A percentile compares a stretch with the other conserved stretches of the same genome.
These are phyloP conservation scores for Buathra laborator DNA, from an alignment of 2,888 invertebrate species.

Conservation along the genomic window DNA sequence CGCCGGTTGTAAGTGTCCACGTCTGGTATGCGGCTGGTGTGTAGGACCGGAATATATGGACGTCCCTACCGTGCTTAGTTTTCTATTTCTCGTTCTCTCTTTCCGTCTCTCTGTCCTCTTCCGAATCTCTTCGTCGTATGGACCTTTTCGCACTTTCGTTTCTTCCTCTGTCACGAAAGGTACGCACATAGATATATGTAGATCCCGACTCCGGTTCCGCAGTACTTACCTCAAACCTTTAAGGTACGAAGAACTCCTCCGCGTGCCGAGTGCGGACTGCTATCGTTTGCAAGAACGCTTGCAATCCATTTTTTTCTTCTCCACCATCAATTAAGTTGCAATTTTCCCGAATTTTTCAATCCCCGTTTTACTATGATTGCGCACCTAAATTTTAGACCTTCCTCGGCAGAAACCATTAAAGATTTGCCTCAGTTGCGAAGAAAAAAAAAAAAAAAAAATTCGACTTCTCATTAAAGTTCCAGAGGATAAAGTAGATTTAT, in stretches of 20 bases:
- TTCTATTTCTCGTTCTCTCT: slow-evolving; percentile 52
- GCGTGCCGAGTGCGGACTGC: not conserved
- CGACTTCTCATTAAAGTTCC: not conserved
- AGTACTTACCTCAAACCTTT: slow-evolving; percentile 4
- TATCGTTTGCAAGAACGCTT: not conserved
- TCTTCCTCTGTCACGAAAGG: slow-evolving; percentile 35
- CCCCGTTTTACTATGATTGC: not conserved
- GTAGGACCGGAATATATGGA: slow-evolving; percentile 78
- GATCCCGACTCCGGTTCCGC: slow-evolving; percentile 31
- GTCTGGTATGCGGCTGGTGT: slow-evolving; percentile 79
- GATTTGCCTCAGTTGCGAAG: not conserved
- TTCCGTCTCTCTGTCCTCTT: slow-evolving; percentile 53
- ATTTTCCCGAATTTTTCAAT: not conserved
- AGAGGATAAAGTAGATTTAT: slow-evolving; percentile 22
- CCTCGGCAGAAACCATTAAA: too few relatives aligned
- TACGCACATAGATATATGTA: slow-evolving; percentile 34
- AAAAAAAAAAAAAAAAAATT: not conserved
- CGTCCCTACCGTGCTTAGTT: slow-evolving; percentile 73
- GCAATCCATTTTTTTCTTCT: not conserved
- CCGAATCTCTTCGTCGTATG: slow-evolving; percentile 30
- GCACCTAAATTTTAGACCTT: not conserved
- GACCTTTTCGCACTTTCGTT: slow-evolving; percentile 57
- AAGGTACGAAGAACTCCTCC: not conserved
- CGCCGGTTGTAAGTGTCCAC: slow-evolving; percentile 79
- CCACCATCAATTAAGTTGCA: not conserved